These are phyloP conservation scores for Chelon auratus DNA, from an alignment of 2,797 vertebrate genomes.

Conservation along the genomic window DNA sequence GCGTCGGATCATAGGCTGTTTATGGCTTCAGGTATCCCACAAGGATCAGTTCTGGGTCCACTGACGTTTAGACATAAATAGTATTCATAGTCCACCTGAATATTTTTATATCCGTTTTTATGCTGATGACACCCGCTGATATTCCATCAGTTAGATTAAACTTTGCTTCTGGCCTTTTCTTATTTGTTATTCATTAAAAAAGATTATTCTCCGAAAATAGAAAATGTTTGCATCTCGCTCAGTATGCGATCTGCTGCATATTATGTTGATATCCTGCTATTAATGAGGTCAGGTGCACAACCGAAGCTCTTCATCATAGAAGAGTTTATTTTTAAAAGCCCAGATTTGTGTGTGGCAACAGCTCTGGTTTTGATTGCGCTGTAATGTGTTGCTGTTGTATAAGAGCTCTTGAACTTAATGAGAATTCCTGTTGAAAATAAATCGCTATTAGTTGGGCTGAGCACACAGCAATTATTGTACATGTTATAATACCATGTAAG, in stretches of 20 bases:
- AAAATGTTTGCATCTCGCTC: no score
- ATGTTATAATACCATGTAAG: no score
- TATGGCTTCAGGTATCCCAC: no score
- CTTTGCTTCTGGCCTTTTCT: not conserved
- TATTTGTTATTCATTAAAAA: no score
- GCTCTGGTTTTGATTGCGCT: no score
- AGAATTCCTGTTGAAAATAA: not conserved
- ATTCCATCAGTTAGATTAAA: not conserved
- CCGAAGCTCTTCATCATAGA: not conserved
- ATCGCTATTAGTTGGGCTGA: no score
- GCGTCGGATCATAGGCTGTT: not conserved
- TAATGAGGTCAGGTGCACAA: not conserved
- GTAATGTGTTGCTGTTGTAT: not conserved
- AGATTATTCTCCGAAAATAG: no score
- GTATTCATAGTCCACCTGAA: not conserved
- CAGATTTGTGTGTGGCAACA: no score
- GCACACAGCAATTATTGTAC: no score
- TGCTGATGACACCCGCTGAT: not conserved
- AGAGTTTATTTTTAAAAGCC: not conserved
- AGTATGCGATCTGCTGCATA: no score
- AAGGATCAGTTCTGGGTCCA: no score
- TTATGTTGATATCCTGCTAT: not conserved
- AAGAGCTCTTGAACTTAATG: constrained; percentile 2
- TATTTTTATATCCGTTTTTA: not conserved
- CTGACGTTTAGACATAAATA: not conserved